Conservation (phyloP, 2,888 invertebrate genomes). For the Nasonovia ribisnigri region DNA sequence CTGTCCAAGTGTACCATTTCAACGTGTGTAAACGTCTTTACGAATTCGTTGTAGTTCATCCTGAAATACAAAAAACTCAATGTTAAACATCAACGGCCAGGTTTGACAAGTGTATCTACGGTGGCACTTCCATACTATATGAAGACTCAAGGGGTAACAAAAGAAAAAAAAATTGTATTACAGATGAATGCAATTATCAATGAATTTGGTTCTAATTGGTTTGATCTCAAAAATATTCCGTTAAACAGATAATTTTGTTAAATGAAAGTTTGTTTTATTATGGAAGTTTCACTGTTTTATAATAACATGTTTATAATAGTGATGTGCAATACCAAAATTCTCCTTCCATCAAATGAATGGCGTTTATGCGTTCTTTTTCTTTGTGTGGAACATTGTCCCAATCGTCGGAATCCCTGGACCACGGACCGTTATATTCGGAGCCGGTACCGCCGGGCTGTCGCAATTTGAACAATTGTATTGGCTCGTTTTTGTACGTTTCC, state of each 20-base stretch:
- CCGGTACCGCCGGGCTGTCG: conserved; percentile 78
- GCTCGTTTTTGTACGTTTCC: conserved; percentile 80
- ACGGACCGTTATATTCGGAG: conserved; percentile 79
- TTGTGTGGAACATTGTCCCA: conserved; percentile 84
- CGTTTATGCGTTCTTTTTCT: conserved; percentile 80
- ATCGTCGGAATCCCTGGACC: conserved; percentile 78
- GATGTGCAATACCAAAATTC: conserved; percentile 78
- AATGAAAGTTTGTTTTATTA: no score
- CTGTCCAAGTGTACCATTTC: conserved; percentile 89
- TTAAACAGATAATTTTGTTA: no score
- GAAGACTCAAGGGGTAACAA: no score
- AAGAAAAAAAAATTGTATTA: no score
- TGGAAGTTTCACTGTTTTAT: no score
- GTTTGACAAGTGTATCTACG: background rate
- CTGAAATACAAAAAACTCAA: conserved; percentile 70
- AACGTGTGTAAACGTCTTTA: conserved; percentile 83
- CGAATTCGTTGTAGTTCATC: conserved; percentile 87
- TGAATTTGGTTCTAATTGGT: no score
- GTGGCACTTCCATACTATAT: no score
- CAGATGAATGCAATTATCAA: no score
- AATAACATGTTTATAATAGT: no score
- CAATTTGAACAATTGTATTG: conserved; percentile 79
- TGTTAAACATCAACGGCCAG: background rate
- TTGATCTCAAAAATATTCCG: conserved; percentile 50
- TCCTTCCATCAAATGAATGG: conserved; percentile 77